phyloP scores from a whole-genome alignment of 2,113 vertebrate genomes.

The Gallinago jamesoni region DNA sequence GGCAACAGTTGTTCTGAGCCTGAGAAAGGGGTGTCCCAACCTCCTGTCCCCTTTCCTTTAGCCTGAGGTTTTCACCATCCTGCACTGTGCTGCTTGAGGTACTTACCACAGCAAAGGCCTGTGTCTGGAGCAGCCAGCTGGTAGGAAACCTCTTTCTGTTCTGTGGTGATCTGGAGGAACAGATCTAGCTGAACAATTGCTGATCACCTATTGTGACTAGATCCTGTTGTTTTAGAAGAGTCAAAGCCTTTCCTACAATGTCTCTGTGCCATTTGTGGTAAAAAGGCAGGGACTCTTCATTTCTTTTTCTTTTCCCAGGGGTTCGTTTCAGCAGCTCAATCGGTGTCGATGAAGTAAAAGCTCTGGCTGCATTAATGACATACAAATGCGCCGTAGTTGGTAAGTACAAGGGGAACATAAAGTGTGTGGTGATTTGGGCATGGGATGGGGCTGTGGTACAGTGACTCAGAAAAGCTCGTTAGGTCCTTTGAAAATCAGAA shows the following conservation, averaged over 20 bases:
- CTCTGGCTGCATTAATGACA: conserved; percentile 41
- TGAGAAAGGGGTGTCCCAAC: background rate
- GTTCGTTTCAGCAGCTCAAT: conserved; percentile 10
- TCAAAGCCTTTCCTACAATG: background rate
- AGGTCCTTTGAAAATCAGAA: background rate
- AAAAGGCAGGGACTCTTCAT: background rate
- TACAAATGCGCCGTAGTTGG: background rate
- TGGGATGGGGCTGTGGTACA: background rate
- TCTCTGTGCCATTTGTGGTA: background rate
- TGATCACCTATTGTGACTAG: background rate
- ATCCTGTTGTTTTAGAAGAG: background rate
- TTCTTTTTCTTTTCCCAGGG: conserved; percentile 8
- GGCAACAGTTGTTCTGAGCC: rapidly evolving
- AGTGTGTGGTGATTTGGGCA: background rate
- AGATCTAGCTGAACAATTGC: background rate
- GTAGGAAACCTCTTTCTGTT: background rate
- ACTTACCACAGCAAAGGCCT: background rate
- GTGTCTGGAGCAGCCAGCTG: rapidly evolving
- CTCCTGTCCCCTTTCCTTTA: background rate
- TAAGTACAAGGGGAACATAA: background rate
- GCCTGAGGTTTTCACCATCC: rapidly evolving
- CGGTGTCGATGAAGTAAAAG: background rate
- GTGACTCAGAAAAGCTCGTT: background rate
- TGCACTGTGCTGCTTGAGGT: background rate
- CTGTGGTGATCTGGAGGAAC: background rate